Conservation (phyloP, 2,888 invertebrate genomes). For the Rhagium mordax region DNA sequence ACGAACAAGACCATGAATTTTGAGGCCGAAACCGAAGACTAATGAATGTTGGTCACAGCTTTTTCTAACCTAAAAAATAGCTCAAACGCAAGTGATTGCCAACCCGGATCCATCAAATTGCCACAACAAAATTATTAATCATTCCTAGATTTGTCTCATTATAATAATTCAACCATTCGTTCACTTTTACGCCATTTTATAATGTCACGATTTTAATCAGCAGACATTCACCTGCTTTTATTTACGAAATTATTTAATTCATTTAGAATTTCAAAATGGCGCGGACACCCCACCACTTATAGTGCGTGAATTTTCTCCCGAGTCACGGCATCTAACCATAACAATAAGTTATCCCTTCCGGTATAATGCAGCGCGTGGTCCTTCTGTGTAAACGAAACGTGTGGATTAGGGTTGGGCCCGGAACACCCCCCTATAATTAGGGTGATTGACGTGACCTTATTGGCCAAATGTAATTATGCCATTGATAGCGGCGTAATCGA, state of each 20-base stretch:
- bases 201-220: conserved; percentile 30
- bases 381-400: conserved; percentile 30
- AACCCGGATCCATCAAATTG: too few species aligned
- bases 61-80: too few species aligned
- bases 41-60: too few species aligned
- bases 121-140: too few species aligned
- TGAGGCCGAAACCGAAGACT: too few species aligned
- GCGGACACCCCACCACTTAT: conserved; percentile 49
- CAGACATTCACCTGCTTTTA: conserved; percentile 32
- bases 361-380: conserved; percentile 44
- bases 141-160: conserved; percentile 21
- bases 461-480: conserved; percentile 40
- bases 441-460: conserved; percentile 48
- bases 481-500: conserved; percentile 22
- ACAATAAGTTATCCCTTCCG: conserved; percentile 59
- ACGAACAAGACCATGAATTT: too few species aligned
- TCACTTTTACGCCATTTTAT: conserved; percentile 27
- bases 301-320: conserved; percentile 50
- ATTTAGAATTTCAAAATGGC: conserved; percentile 56
- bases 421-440: conserved; percentile 50
- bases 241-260: conserved; percentile 46
- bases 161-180: conserved; percentile 29
- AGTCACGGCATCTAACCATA: conserved; percentile 60
- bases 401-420: conserved; percentile 49
- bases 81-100: too few species aligned